A percentile compares a stretch with the other conserved stretches of the same genome.
Evolutionary conservation across 92 coral and sea anemone genomes (phyloP).

Genomic region (Heliopora coerulea): DNA sequence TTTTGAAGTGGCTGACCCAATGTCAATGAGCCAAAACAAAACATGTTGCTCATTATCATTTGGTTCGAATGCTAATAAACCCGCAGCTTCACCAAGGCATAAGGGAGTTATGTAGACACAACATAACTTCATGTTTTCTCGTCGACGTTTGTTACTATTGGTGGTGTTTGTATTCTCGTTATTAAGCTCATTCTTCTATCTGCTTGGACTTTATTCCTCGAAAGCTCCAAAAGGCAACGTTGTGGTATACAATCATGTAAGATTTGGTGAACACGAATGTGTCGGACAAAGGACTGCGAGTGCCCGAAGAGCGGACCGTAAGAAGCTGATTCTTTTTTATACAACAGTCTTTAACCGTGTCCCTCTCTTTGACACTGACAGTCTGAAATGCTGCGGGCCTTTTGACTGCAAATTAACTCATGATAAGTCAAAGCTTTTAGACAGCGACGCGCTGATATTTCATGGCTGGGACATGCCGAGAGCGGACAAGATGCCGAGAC

Average conservation of each 20-base stretch:
- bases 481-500: slow-evolving; percentile 6
- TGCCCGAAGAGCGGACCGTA: too few species aligned
- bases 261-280: slow-evolving; percentile 17
- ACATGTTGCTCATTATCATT: too few species aligned
- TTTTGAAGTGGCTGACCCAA: too few species aligned
- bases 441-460: slow-evolving; percentile 50
- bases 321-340: slow-evolving; percentile 26
- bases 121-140: too few species aligned
- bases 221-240: background rate
- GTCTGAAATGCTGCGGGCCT: slow-evolving; percentile 28
- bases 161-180: background rate
- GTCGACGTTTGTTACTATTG: too few species aligned
- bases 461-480: slow-evolving; percentile 46
- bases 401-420: slow-evolving; percentile 34
- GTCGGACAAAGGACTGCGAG: too few species aligned
- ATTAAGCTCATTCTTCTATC: background rate
- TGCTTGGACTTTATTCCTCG: background rate
- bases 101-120: too few species aligned
- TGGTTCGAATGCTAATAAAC: too few species aligned
- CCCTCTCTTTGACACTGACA: slow-evolving; percentile 12
- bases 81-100: too few species aligned
- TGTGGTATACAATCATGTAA: background rate
- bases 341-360: slow-evolving; percentile 15
- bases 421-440: slow-evolving; percentile 16
- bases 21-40: too few species aligned